Conservation (phyloP, 2,888 invertebrate species). For the Drosophila rellima region DNA sequence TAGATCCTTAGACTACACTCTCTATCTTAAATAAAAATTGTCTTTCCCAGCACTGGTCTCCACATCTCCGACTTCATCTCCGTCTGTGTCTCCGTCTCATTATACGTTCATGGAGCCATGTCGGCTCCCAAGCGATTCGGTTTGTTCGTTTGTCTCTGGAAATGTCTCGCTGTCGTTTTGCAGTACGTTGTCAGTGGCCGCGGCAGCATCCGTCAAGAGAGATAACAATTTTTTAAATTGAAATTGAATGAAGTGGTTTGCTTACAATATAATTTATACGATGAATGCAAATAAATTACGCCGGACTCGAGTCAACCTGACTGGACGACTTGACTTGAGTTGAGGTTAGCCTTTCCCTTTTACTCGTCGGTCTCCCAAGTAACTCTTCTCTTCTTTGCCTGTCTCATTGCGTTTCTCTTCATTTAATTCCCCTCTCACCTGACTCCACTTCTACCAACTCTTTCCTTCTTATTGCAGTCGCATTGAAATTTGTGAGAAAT, state of each 20-base stretch:
- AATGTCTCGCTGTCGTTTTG: slow-evolving; percentile 72
- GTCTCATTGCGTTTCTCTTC: slow-evolving; percentile 15
- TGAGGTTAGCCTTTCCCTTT: slow-evolving; percentile 65
- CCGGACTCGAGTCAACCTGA: slow-evolving; percentile 61
- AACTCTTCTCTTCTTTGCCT: slow-evolving; percentile 47
- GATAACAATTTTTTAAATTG: slow-evolving; percentile 86
- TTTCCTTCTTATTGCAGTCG: slow-evolving; percentile 32
- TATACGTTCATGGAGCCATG: background rate
- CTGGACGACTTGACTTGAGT: slow-evolving; percentile 50
- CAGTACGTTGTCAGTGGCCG: slow-evolving; percentile 81
- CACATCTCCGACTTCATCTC: slow-evolving; percentile 2
- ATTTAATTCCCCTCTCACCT: background rate
- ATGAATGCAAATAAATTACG: slow-evolving; percentile 84
- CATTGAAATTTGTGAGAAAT: slow-evolving; percentile 82
- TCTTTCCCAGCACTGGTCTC: slow-evolving; percentile 9
- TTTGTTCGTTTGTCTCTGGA: slow-evolving; percentile 53
- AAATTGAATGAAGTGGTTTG: slow-evolving; percentile 86
- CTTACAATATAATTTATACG: slow-evolving; percentile 86
- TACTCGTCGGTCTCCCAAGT: slow-evolving; percentile 56
- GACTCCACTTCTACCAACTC: background rate
- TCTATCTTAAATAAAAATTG: background rate
- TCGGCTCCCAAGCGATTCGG: slow-evolving; percentile 20
- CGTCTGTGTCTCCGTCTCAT: background rate
- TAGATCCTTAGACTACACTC: background rate
- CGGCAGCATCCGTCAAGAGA: slow-evolving; percentile 83